Conservation (phyloP, 2,113 vertebrate species). For the Lagopus muta region DNA sequence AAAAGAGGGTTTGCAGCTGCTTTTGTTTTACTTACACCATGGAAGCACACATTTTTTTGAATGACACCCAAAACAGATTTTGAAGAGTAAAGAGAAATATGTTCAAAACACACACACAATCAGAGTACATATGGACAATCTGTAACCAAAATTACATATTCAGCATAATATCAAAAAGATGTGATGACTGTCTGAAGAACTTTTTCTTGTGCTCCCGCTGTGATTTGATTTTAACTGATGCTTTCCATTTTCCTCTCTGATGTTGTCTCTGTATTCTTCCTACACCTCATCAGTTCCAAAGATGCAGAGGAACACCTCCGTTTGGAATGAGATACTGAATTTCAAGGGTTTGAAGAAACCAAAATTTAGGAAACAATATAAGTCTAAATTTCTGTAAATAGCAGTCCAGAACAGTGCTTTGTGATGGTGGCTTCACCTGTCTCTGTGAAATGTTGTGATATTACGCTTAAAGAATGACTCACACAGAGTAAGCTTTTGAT, state of each 20-base stretch:
- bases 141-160: background rate
- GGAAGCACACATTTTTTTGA: background rate
- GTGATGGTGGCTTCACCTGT: background rate
- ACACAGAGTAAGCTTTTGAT: background rate
- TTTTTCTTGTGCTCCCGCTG: background rate
- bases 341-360: background rate
- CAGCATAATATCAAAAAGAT: background rate
- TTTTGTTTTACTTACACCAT: background rate
- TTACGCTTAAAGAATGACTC: background rate
- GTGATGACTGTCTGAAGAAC: background rate
- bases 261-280: background rate
- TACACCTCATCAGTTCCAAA: accelerated
- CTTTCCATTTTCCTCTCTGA: background rate
- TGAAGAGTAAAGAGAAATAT: background rate
- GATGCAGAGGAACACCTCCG: background rate
- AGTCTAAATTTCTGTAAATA: background rate
- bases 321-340: background rate
- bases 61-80: background rate
- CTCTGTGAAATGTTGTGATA: background rate
- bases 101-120: background rate
- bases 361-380: background rate
- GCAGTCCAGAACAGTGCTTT: background rate
- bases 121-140: background rate
- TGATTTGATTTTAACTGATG: background rate
- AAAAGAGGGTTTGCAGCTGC: background rate